Percentiles rank a stretch among this genome's conserved stretches.
These are phyloP conservation scores for Odontophorus gujanensis DNA, from an alignment of 2,113 vertebrate genomes.

Conservation along the genomic window DNA sequence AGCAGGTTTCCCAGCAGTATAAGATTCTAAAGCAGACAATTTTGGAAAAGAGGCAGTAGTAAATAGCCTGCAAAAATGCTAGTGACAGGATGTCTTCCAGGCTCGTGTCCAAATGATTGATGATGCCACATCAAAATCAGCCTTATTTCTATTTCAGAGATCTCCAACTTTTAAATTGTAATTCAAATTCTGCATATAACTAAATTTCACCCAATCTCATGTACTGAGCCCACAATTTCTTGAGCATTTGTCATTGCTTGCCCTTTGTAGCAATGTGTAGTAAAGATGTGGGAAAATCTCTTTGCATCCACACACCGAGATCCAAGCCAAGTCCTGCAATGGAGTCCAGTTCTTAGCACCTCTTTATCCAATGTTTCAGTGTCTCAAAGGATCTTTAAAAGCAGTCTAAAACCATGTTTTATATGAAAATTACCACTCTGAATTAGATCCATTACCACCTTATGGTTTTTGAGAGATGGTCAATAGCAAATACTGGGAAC, in stretches of 20 bases:
- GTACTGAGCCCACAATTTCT: background rate
- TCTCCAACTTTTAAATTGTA: background rate
- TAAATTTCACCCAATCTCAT: background rate
- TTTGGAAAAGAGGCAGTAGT: slow-evolving; percentile 27
- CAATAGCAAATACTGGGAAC: background rate
- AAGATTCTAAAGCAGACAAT: background rate
- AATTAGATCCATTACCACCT: background rate
- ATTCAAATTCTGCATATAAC: background rate
- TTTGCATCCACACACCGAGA: background rate
- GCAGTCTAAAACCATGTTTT: background rate
- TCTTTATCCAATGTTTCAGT: background rate
- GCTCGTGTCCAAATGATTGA: background rate
- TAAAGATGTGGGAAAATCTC: background rate
- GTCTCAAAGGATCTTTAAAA: background rate
- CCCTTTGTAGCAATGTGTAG: background rate
- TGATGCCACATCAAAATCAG: background rate
- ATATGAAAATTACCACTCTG: background rate
- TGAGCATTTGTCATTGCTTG: background rate
- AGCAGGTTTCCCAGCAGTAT: background rate
- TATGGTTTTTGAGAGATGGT: background rate
- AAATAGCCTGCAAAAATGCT: background rate
- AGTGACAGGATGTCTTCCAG: background rate
- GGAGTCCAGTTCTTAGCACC: background rate
- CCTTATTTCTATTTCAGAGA: background rate
- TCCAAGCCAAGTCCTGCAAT: background rate